phyloP scores from a whole-genome alignment of 2,888 invertebrate species.

The Galerucella calmariensis region DNA sequence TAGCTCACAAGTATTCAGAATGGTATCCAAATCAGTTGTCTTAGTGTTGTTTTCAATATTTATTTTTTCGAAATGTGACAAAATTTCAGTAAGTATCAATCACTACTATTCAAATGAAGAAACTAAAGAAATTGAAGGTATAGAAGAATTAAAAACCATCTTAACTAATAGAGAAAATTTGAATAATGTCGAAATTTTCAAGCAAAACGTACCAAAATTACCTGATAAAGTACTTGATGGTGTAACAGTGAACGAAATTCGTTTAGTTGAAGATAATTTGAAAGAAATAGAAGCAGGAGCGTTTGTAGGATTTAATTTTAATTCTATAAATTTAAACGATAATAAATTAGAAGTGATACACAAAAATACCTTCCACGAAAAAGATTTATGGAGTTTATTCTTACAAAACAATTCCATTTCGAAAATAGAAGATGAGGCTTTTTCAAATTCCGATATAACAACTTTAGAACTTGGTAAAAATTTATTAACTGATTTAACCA shows the following conservation, averaged over 20 bases:
- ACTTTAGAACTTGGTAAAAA: not conserved
- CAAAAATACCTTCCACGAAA: not conserved
- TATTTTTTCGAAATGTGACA: not conserved
- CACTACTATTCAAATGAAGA: not conserved
- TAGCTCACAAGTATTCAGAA: not conserved
- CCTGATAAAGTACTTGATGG: not conserved
- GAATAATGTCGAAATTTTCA: not conserved
- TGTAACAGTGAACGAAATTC: not conserved
- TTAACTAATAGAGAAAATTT: not conserved
- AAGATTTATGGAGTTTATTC: not conserved
- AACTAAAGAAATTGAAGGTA: not conserved
- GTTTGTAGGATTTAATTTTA: not conserved
- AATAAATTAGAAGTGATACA: not conserved
- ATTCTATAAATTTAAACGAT: not conserved
- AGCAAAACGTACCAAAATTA: not conserved
- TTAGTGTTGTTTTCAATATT: not conserved
- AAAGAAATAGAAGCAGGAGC: not conserved
- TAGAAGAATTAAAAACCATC: not conserved
- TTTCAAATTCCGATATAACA: not conserved
- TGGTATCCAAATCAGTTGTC: not conserved
- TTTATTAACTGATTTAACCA: not conserved
- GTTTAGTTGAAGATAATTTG: not conserved
- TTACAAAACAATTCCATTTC: not conserved
- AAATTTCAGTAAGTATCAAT: not conserved
- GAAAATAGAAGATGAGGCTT: not conserved